Evolutionary conservation across 2,113 vertebrate genomes (phyloP), one percentile per base, ranked within the genome.

Genomic region (Istiophorus platypterus): DNA sequence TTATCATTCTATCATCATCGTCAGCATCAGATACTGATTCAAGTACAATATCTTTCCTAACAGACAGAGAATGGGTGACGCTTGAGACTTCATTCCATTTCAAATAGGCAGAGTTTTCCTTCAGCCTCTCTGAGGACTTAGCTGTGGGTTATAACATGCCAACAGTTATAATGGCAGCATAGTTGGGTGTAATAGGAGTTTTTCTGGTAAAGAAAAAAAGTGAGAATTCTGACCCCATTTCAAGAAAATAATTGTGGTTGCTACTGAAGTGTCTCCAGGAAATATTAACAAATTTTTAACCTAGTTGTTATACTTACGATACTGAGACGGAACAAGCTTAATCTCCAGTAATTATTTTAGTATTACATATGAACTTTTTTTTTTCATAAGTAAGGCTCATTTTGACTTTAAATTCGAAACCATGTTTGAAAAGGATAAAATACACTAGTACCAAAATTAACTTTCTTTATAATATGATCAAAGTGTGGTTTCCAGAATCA

Each of bases 21-120:
- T 81, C 67, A 66, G 72, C 45, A 5, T 84, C 82, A 85, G 73
- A 61, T 75, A 80, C 82, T 84, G 6, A 34, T 34, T 88, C 76
- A 89, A 89, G 65, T 62, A 45, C 61, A 82, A 41, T 77, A 67
- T 80, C 54, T 87, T 57, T 78, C 76, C 59, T 54, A 75, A 80
- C 70, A 63, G 65, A 75, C 5, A 6, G n/a, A 14, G 15, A 37
- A 68, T 72, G 73, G 91, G 78, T 59, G 52, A 80, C 7, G 57
- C 67, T 81, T 76, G 70, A 83, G 52, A 54, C 86, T 72, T 79
- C 29, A 66, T 80, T 80, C 69, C 82, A 56, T 75, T 69, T 20
- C 56, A 74, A 63, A 82, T 61, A 64, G 62, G 74, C 45, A 67
- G 51, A 73, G 39, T 67, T 66, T 81, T 72, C 77, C 72, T 58